phyloP scores from a whole-genome alignment of 2,113 vertebrate species.

The Spheniscus mendiculus region DNA sequence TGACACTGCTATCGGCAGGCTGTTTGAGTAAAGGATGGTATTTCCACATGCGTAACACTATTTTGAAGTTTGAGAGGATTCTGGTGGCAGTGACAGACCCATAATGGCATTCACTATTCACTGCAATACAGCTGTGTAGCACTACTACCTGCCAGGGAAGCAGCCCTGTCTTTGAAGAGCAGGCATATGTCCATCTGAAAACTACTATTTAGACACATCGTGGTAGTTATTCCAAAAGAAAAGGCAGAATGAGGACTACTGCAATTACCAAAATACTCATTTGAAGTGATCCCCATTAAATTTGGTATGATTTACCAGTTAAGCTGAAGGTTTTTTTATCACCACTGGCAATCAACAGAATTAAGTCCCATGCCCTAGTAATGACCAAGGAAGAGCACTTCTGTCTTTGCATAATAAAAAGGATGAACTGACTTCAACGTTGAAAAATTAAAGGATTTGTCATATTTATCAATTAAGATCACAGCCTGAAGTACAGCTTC shows the following conservation, averaged over 20 bases:
- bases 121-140: neutral
- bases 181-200: neutral
- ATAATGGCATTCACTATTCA: neutral
- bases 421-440: neutral
- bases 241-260: neutral
- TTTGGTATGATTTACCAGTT: slow-evolving; percentile 13
- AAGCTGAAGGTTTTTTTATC: neutral
- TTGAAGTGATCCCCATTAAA: neutral
- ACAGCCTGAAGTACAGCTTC: neutral
- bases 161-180: neutral
- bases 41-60: rapidly evolving
- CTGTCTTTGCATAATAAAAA: neutral
- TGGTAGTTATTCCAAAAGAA: neutral
- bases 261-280: neutral
- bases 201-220: neutral
- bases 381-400: neutral
- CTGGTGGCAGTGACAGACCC: neutral
- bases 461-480: neutral
- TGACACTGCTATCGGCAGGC: neutral
- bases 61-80: neutral
- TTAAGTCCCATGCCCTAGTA: neutral
- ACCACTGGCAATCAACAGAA: neutral
- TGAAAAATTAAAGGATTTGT: neutral
- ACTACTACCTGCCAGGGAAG: neutral
- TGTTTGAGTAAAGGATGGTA: neutral